Conservation (phyloP, 2,888 invertebrate species). For the Drosophila austrosaltans region DNA sequence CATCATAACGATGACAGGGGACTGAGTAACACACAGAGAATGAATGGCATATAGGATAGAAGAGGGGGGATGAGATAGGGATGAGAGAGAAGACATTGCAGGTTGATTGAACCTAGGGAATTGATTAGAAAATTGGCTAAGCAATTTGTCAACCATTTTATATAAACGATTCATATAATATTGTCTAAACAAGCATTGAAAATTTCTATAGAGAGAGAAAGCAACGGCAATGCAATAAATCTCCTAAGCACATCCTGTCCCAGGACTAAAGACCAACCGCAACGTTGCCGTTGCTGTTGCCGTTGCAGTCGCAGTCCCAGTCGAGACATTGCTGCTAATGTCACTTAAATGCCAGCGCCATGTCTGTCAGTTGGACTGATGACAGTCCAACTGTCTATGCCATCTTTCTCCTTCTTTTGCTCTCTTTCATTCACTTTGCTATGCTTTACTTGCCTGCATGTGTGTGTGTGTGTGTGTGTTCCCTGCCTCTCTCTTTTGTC, state of each 20-base stretch:
- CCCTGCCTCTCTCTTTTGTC: constrained; percentile 47
- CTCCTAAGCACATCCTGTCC: constrained; percentile 32
- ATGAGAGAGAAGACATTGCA: neutral
- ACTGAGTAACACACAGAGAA: neutral
- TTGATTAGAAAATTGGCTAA: constrained; percentile 66
- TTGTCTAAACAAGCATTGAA: constrained; percentile 68
- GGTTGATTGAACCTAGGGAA: constrained; percentile 70
- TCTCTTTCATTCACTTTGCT: constrained; percentile 4
- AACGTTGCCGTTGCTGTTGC: constrained; percentile 29
- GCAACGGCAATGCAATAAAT: constrained; percentile 21
- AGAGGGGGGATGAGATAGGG: neutral
- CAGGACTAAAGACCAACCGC: constrained; percentile 52
- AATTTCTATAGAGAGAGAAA: constrained; percentile 51
- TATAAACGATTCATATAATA: constrained; percentile 64
- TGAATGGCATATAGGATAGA: neutral
- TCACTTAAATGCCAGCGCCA: constrained; percentile 62
- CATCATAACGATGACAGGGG: constrained; percentile 38
- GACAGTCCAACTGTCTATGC: constrained; percentile 30
- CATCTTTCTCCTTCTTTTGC: constrained; percentile 26
- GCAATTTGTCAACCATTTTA: constrained; percentile 65
- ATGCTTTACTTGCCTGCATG: constrained; percentile 21
- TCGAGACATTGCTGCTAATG: constrained; percentile 55
- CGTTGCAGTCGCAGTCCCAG: constrained; percentile 20
- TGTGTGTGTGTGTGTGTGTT: constrained; percentile 26
- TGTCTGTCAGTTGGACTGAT: constrained; percentile 57